Evolutionary conservation across 2,797 vertebrate genomes (phyloP).

Genomic region (Sebastes iracundus): DNA sequence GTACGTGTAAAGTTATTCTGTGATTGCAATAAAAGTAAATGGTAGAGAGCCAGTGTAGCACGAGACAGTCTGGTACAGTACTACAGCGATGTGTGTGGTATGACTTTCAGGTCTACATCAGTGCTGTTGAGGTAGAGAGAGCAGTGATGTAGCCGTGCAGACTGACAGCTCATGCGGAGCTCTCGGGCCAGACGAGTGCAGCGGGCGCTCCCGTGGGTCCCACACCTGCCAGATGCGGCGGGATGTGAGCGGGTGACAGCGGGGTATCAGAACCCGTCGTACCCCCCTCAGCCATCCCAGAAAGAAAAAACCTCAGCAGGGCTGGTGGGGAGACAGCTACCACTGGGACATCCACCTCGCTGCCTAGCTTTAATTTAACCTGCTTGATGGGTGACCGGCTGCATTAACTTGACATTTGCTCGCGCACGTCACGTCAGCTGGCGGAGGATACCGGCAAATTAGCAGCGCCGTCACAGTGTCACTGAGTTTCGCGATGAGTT

Average conservation of each 20-base stretch:
- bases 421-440: conserved; percentile 42
- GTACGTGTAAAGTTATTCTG: background rate
- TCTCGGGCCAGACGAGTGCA: conserved; percentile 42
- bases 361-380: conserved; percentile 67
- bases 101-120: conserved; percentile 43
- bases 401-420: conserved; percentile 72
- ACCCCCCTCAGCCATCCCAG: conserved; percentile 41
- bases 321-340: conserved; percentile 57
- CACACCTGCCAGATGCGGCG: conserved; percentile 71
- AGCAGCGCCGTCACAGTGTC: conserved; percentile 34
- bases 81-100: conserved; percentile 17
- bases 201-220: conserved; percentile 59
- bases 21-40: background rate
- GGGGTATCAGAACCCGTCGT: conserved; percentile 40
- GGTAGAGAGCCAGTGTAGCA: background rate
- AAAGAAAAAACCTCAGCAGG: conserved; percentile 53
- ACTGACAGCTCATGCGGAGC: conserved; percentile 71
- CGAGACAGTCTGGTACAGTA: background rate
- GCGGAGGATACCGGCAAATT: conserved; percentile 56
- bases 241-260: conserved; percentile 50
- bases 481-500: conserved; percentile 37
- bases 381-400: conserved; percentile 62
- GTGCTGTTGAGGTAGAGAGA: conserved; percentile 38
- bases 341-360: conserved; percentile 64
- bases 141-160: conserved; percentile 35